Evolutionary conservation across 2,797 vertebrate species (phyloP).

Genomic region (Neosalanx taihuensis): DNA sequence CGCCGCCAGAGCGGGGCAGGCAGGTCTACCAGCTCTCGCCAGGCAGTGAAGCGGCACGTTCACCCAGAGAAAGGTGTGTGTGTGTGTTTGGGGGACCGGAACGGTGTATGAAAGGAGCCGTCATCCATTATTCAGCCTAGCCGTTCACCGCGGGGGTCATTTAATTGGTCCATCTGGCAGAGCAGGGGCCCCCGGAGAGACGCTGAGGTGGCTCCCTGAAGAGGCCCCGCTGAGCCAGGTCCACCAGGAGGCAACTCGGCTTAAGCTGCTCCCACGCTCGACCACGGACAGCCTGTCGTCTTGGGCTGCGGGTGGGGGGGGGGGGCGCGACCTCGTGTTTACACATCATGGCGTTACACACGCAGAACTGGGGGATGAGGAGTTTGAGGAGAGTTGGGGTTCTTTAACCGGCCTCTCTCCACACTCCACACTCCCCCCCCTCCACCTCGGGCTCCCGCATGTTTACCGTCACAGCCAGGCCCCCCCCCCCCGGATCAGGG

Average conservation of each 20-base stretch:
- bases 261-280: no score
- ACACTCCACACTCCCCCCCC: neutral
- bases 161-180: conserved; percentile 67
- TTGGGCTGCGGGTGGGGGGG: no score
- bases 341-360: no score
- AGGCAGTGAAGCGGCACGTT: conserved; percentile 15
- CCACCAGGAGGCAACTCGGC: conserved; percentile 2
- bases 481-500: neutral
- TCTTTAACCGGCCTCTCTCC: neutral
- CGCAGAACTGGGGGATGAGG: neutral
- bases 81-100: neutral
- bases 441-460: neutral
- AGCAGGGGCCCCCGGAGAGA: conserved; percentile 12
- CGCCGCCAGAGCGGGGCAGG: no score
- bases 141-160: conserved; percentile 49
- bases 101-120: neutral
- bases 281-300: no score
- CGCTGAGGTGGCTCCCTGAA: neutral
- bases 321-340: no score
- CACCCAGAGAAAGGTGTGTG: neutral
- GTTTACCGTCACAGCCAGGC: neutral
- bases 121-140: conserved; percentile 70
- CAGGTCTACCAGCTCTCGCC: neutral
- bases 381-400: neutral
- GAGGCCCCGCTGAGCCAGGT: conserved; percentile 15